Evolutionary conservation across 2,113 vertebrate genomes (phyloP).

Genomic region (Bufo gargarizans): DNA sequence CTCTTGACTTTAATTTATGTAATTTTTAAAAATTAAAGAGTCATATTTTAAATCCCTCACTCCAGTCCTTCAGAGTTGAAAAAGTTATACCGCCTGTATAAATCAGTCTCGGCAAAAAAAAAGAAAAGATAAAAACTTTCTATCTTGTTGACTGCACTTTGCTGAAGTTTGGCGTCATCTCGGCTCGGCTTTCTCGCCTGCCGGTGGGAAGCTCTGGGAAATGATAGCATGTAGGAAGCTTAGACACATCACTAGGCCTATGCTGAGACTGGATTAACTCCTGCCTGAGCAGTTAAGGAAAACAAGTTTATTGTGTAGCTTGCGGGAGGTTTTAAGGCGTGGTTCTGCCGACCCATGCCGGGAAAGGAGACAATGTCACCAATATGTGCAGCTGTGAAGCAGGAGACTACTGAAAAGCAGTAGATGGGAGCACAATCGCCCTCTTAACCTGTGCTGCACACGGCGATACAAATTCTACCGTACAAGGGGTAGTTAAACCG

Average conservation of each 20-base stretch:
- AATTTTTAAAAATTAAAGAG: conserved; percentile 82
- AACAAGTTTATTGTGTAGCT: conserved; percentile 57
- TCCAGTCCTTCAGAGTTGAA: conserved; percentile 72
- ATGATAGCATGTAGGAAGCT: conserved; percentile 47
- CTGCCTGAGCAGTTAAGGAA: conserved; percentile 58
- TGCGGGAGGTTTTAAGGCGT: conserved; percentile 55
- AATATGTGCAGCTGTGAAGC: conserved; percentile 59
- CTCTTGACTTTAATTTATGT: conserved; percentile 80
- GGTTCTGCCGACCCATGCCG: conserved; percentile 57
- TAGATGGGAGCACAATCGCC: conserved; percentile 28
- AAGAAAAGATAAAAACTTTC: conserved; percentile 62
- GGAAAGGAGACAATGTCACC: conserved; percentile 46
- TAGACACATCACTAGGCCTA: conserved; percentile 39
- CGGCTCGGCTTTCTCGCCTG: conserved; percentile 34
- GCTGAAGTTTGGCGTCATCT: conserved; percentile 65
- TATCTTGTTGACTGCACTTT: conserved; percentile 69
- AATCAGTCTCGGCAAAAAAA: conserved; percentile 65
- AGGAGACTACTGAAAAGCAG: neutral
- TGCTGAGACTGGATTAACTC: conserved; percentile 57
- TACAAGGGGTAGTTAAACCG: conserved; percentile 48
- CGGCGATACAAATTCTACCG: conserved; percentile 53
- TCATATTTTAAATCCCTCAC: conserved; percentile 76
- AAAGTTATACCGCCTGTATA: conserved; percentile 76
- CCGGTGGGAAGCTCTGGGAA: conserved; percentile 59
- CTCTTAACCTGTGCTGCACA: conserved; percentile 47